Evolutionary conservation across 2,797 vertebrate genomes (phyloP), one percentile per base, ranked within the genome.

Genomic region (Xenops minutus): DNA sequence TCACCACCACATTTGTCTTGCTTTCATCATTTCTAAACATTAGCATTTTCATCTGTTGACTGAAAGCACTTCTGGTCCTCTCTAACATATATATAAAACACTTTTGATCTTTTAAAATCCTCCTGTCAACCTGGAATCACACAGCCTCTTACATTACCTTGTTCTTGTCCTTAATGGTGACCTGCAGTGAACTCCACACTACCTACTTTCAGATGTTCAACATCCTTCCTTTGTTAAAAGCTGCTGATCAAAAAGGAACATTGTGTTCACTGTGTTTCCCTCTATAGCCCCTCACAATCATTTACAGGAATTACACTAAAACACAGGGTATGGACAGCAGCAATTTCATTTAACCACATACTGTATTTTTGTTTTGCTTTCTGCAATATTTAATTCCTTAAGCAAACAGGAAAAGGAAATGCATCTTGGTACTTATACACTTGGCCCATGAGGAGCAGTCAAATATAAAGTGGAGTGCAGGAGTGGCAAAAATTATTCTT

Each of bases 61-160:
- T 89, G 95, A 96, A 96, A 97, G 84, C 90, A 92, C 58, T 95
- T 89, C 92, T 95, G 86, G 67, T 81, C 48, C 56, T 91, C 90
- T 88, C 79, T 73, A 95, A 93, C 90, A 84, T 94, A 95, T 81
- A 93, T 91, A 96, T 44, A 96, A 92, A 95, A 55, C 84, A 93
- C 73, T 95, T 95, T 58, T 93, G 88, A 96, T 95, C 91, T 95
- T 93, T 95, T 93, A 92, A 95, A 96, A 95, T 93, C 96, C 90
- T 96, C 88, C 94, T 95, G 95, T 95, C 95, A 96, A 92, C 84
- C 90, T 96, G 92, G 93, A 97, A 95, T 96, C 95, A 97, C 91
- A 95, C 89, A 94, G 80, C 92, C 96, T 96, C 96, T 96, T 93
- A 91, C 95, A 96, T 97, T 96, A 96, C 94, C 93, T 96, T 95